Conservation (phyloP, 2,888 invertebrate species). For the Serripes groenlandicus region DNA sequence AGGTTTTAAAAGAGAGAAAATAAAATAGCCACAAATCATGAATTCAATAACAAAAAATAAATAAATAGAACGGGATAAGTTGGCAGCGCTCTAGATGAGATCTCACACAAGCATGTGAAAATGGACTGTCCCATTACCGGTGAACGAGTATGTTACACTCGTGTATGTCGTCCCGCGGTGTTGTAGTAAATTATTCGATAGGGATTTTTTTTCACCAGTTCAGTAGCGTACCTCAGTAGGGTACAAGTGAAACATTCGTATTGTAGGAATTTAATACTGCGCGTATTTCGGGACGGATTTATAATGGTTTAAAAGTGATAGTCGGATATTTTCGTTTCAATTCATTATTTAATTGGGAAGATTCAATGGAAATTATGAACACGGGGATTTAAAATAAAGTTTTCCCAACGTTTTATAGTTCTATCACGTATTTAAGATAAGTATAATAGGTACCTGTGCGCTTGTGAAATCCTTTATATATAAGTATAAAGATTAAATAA, state of each 20-base stretch:
- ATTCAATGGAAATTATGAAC: not conserved
- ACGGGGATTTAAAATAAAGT: not conserved
- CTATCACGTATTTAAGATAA: not conserved
- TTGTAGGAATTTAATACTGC: not conserved
- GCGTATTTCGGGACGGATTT: too few species aligned
- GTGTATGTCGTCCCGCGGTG: not conserved
- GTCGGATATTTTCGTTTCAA: not conserved
- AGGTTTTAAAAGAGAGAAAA: too few species aligned
- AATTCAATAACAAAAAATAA: not conserved
- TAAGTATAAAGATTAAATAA: not conserved
- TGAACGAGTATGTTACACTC: not conserved
- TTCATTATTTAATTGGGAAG: not conserved
- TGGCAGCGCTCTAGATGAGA: too few species aligned
- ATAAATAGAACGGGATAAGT: not conserved
- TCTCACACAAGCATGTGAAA: not conserved
- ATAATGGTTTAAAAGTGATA: too few species aligned
- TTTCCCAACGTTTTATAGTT: not conserved
- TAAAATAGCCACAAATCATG: not conserved
- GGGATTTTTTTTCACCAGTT: not conserved
- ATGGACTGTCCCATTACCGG: constrained; percentile 21
- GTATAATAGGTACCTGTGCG: not conserved
- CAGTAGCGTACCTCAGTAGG: constrained; percentile 15
- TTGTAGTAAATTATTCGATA: constrained; percentile 13
- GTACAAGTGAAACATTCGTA: constrained; percentile 10
- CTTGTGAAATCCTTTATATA: not conserved